Percentiles rank a stretch among this genome's conserved stretches.
phyloP scores from a whole-genome alignment of 2,888 invertebrate species.

The Hirtodrosophila cameraria region DNA sequence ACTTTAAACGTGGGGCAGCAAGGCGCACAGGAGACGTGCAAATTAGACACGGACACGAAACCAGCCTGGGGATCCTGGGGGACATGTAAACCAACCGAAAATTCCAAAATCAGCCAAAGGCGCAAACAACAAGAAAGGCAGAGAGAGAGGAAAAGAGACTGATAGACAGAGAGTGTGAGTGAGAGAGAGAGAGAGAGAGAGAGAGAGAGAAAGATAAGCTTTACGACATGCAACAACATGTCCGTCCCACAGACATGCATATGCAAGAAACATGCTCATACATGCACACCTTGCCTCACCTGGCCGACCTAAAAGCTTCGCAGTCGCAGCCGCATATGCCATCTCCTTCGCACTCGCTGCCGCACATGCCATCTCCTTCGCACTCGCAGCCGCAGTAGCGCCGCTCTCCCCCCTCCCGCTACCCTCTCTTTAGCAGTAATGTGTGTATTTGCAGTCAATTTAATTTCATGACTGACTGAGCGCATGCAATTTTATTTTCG shows the following conservation, averaged over 20 bases:
- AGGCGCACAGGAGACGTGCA: constrained; percentile 54
- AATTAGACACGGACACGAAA: constrained; percentile 62
- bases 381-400: constrained; percentile 4
- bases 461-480: constrained; percentile 82
- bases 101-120: constrained; percentile 54
- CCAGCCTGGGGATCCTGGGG: constrained; percentile 15
- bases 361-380: constrained; percentile 21
- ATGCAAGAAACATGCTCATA: constrained; percentile 33
- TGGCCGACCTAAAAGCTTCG: constrained; percentile 41
- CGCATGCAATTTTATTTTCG: constrained; percentile 76
- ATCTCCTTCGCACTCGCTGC: constrained; percentile 2
- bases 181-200: neutral
- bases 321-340: constrained; percentile 2
- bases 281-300: constrained; percentile 59
- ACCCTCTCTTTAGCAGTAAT: constrained; percentile 37
- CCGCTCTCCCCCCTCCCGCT: too few species aligned
- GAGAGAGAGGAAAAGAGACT: constrained; percentile 3
- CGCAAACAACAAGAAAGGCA: constrained; percentile 35
- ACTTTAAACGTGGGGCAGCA: constrained; percentile 73
- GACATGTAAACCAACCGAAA: constrained; percentile 50
- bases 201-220: constrained; percentile 13
- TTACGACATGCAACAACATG: constrained; percentile 72
- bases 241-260: constrained; percentile 48
- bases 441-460: constrained; percentile 81
- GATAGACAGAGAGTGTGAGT: constrained; percentile 2